These are phyloP conservation scores for Neotragus pygmaeus DNA, from an alignment of 2,113 vertebrate species.

Conservation along the genomic window DNA sequence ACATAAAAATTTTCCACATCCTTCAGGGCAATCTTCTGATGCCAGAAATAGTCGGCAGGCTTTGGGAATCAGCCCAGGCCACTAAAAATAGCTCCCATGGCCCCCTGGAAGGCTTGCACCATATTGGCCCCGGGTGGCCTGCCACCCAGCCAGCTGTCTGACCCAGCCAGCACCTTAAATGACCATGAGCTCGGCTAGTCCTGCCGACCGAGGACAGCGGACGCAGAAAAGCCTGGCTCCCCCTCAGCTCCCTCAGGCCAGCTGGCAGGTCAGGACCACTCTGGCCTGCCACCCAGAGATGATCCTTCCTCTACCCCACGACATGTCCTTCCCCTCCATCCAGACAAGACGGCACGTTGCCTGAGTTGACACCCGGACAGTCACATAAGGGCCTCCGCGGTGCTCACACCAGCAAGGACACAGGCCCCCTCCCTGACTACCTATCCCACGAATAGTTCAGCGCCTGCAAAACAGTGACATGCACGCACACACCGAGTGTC, in stretches of 20 bases:
- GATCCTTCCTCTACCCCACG: background rate
- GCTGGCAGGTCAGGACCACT: background rate
- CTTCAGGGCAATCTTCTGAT: slow-evolving; percentile 76
- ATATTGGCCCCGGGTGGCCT: slow-evolving; percentile 56
- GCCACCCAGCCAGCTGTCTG: background rate
- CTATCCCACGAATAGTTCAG: background rate
- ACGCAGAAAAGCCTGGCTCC: background rate
- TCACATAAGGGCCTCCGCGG: rapidly evolving
- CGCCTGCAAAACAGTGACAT: background rate
- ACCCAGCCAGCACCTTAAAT: slow-evolving; percentile 41
- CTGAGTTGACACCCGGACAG: rapidly evolving
- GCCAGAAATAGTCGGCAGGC: slow-evolving; percentile 75
- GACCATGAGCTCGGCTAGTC: background rate
- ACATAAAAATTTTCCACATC: slow-evolving; percentile 64
- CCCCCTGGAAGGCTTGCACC: slow-evolving; percentile 56
- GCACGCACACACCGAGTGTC: rapidly evolving
- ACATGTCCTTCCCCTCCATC: background rate
- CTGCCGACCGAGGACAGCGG: background rate
- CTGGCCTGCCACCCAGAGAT: background rate
- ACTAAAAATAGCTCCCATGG: slow-evolving; percentile 78
- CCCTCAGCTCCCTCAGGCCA: background rate
- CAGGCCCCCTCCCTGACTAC: background rate
- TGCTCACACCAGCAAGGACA: background rate
- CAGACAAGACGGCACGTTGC: background rate
- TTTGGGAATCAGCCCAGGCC: slow-evolving; percentile 77